Conservation (phyloP, 2,888 invertebrate genomes). For the Apamea epomidion region DNA sequence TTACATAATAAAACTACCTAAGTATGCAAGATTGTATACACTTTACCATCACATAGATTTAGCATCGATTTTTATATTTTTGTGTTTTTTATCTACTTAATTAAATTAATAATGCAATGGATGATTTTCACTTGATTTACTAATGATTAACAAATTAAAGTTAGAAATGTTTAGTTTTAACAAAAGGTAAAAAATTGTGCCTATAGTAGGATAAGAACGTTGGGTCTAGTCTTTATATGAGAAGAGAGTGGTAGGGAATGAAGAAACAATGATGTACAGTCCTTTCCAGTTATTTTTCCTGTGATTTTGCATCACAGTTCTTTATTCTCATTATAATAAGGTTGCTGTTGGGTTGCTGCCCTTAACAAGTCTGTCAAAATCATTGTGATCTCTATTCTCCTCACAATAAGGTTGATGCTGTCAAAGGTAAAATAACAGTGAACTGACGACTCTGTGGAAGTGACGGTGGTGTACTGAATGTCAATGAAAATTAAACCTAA, state of each 20-base stretch:
- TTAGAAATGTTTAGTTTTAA: background rate
- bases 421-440: background rate
- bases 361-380: background rate
- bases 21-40: background rate
- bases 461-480: background rate
- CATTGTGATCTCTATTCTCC: background rate
- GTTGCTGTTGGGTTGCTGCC: background rate
- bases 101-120: background rate
- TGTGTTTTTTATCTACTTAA: background rate
- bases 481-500: background rate
- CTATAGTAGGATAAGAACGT: constrained; percentile 5
- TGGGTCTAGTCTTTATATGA: constrained; percentile 2
- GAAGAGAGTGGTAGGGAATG: background rate
- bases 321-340: background rate
- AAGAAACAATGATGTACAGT: background rate
- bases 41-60: background rate
- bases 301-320: background rate
- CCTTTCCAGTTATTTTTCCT: background rate
- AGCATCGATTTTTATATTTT: background rate
- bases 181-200: constrained; percentile 4
- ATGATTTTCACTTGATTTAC: background rate
- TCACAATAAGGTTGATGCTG: background rate
- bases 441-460: background rate
- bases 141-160: constrained; percentile 2
- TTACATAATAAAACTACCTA: too few relatives aligned